Evolutionary conservation across 2,888 invertebrate genomes (phyloP).

Genomic region (Synergus itoensis): DNA sequence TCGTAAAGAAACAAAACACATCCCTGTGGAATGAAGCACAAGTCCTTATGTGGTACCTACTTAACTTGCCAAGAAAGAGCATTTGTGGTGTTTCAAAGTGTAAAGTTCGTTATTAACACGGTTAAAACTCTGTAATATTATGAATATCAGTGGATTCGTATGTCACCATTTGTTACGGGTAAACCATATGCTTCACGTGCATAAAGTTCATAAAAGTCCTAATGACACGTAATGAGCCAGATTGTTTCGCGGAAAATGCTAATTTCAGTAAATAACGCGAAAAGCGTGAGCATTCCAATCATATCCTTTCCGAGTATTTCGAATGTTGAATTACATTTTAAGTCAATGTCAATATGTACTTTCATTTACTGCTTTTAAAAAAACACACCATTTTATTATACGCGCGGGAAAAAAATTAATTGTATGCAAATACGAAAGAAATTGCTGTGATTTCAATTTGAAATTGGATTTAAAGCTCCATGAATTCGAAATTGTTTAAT

Average conservation of each 20-base stretch:
- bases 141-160: constrained; percentile 34
- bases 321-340: too few species aligned
- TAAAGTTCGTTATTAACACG: constrained; percentile 27
- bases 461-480: too few species aligned
- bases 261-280: neutral
- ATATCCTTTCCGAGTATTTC: neutral
- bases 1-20: neutral
- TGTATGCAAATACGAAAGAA: too few species aligned
- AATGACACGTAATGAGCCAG: constrained; percentile 16
- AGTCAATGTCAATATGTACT: too few species aligned
- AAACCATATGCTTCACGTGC: neutral
- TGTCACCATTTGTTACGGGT: neutral
- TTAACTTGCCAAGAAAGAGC: constrained; percentile 3
- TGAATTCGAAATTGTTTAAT: too few species aligned
- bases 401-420: too few species aligned
- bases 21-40: constrained; percentile 16
- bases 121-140: constrained; percentile 12
- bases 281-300: neutral
- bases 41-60: constrained; percentile 6
- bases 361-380: too few species aligned
- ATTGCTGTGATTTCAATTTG: too few species aligned
- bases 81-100: constrained; percentile 21
- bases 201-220: constrained; percentile 12
- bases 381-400: too few species aligned
- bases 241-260: constrained; percentile 29